These are phyloP conservation scores for Cephonodes hylas DNA, from an alignment of 2,888 invertebrate genomes.

Conservation along the genomic window DNA sequence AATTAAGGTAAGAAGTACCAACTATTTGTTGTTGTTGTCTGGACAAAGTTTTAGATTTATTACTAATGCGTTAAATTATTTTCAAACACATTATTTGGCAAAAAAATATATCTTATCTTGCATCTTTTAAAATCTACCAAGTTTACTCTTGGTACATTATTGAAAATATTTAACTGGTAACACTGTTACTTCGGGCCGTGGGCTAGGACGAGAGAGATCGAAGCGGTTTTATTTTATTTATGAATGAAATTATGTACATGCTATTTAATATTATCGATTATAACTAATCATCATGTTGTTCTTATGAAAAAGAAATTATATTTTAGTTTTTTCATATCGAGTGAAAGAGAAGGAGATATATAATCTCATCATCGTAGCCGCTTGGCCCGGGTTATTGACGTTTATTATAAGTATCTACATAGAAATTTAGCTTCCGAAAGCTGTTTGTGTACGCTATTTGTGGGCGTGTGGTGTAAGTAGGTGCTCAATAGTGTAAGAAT, in stretches of 20 bases:
- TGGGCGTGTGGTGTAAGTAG: slow-evolving; percentile 54
- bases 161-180: slow-evolving; percentile 20
- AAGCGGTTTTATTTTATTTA: slow-evolving; percentile 43
- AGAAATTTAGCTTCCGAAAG: slow-evolving; percentile 56
- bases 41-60: too few relatives aligned
- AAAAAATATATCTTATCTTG: not conserved
- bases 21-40: too few relatives aligned
- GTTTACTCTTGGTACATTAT: not conserved
- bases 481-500: slow-evolving; percentile 34
- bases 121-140: not conserved
- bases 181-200: slow-evolving; percentile 21
- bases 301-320: not conserved
- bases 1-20: too few relatives aligned
- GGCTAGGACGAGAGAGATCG: slow-evolving; percentile 16
- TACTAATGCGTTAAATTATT: too few relatives aligned
- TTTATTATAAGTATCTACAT: slow-evolving; percentile 51
- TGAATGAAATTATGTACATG: slow-evolving; percentile 46
- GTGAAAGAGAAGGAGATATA: not conserved
- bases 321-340: not conserved
- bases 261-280: slow-evolving; percentile 23
- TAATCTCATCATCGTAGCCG: slow-evolving; percentile 31
- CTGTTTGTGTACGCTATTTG: slow-evolving; percentile 64
- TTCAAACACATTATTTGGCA: too few relatives aligned
- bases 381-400: slow-evolving; percentile 73
- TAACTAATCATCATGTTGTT: not conserved